Base-by-base conservation (phyloP, 2,888 invertebrate genomes). In the Steinernema hermaphroditum region DNA sequence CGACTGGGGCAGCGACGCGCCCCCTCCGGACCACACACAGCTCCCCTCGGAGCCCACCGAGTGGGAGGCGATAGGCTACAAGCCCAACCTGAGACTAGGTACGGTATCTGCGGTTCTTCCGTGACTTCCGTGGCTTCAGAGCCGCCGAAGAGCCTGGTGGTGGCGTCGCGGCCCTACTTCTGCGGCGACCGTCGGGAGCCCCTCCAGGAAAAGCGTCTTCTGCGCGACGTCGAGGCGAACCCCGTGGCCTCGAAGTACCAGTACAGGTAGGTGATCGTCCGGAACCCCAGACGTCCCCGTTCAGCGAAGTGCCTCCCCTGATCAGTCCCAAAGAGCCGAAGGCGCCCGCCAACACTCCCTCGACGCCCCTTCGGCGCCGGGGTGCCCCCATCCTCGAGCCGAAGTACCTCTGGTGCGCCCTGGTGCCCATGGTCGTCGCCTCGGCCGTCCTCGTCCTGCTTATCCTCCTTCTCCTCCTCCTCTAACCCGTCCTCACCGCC, bases 341-440 rank as follows among this genome's bases (percentile, higher is more conserved):
- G n/a, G 29, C 62, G 16, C 62, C 62, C 9, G 62, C 32, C 1
- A 62, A 62, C 62, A 62, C 62, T 1, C 27, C 29, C 12, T 46
- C 9, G 9, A 29, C 62, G 29, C 62, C 32, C 9, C 12, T 19
- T 16, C 29, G 62, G 22, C 62, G 62, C 4, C 16, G 54, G 6
- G 62, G 62, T 14, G 29, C 62, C n/a, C 32, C 62, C 32, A 32
- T 62, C n/a, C 27, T 62, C 62, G 62, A 29, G 1, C 62, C 62
- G 16, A 62, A 62, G 27, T 62, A 62, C 62, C 62, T 62, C 62
- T 62, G 62, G 62, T 62, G 62, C 62, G 62, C 62, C 27, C 62
- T 62, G 16, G 32, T 62, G 62, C 62, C 62, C 16, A 62, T 62
- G 62, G 16, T 62, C 12, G 62, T 62, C 16, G 29, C 62, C 6